Evolutionary conservation across 2,113 vertebrate species (phyloP).

Genomic region (Melanotaenia duboulayi): DNA sequence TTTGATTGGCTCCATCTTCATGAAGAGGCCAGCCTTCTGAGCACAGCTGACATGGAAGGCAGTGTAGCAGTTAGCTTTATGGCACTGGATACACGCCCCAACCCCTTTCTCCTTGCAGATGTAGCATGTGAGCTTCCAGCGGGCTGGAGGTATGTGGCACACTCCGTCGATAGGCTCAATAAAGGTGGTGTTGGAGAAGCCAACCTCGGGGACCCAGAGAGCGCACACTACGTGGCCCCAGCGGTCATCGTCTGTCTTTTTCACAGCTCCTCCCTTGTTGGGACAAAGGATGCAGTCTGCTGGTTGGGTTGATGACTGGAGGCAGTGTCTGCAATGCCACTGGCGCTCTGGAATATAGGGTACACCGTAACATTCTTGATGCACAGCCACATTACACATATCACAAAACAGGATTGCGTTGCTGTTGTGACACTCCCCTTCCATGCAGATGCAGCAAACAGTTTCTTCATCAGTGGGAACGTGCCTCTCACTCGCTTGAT

Average conservation of each 20-base stretch:
- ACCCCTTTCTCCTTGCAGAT: slow-evolving; percentile 97
- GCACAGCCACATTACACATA: slow-evolving; percentile 94
- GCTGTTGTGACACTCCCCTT: slow-evolving; percentile 95
- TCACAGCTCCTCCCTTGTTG: slow-evolving; percentile 95
- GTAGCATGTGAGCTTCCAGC: slow-evolving; percentile 99
- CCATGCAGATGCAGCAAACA: slow-evolving; percentile 96
- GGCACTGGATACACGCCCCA: slow-evolving; percentile 98
- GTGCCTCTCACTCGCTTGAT: slow-evolving; percentile 87
- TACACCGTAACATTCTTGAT: slow-evolving; percentile 99
- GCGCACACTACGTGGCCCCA: slow-evolving; percentile 99
- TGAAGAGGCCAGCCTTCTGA: slow-evolving; percentile 93
- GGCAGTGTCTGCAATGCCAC: slow-evolving; percentile 97
- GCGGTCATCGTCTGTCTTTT: slow-evolving; percentile 95
- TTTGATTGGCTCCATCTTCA: slow-evolving; percentile 98
- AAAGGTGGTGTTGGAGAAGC: slow-evolving; percentile 96
- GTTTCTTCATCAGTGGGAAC: slow-evolving; percentile 93
- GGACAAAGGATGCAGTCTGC: slow-evolving; percentile 95
- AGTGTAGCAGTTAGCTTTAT: slow-evolving; percentile 98
- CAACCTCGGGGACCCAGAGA: slow-evolving; percentile 98
- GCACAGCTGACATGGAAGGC: slow-evolving; percentile 98
- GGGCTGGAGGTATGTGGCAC: slow-evolving; percentile 92
- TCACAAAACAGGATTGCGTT: slow-evolving; percentile 98
- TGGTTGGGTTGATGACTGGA: slow-evolving; percentile 89
- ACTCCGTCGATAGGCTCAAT: slow-evolving; percentile 98
- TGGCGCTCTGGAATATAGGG: slow-evolving; percentile 98